Base-by-base conservation (phyloP, 1,140 invertebrate genomes). In the Ephestia elutella region DNA sequence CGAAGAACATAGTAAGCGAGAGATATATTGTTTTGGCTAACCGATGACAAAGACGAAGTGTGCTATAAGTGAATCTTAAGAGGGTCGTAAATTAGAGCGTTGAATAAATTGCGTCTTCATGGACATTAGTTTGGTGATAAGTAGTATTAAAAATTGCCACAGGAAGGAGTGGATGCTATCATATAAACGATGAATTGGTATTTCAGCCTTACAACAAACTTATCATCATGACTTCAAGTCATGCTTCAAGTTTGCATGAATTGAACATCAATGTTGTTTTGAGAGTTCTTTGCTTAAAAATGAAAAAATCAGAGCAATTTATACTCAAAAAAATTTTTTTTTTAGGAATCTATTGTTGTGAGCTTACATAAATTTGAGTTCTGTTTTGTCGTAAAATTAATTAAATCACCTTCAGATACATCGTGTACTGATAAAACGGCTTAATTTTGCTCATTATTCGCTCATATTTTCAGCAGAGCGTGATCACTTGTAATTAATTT, bases 381-480 rank as follows among this genome's bases (percentile, higher is more conserved):
- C 7, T 17, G 38, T 2, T 15, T 44, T 15, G 15, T 44, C 5
- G 38, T 44, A 17, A 44, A 44, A 15, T 44, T 25, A 25, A 53
- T 53, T 53, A 17, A 53, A 25, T 53, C 28, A 10, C 20, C 50
- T 25, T 53, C 13, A 3, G 8, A 21, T 32, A 32, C 21, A 53
- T 13, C 21, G 21, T 18, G 1, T 20, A 21, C 50, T n/a, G 19
- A 53, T 49, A 17, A 50, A 5, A 53, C 20, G 11, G 50, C 19
- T 25, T 53, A 53, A 53, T 53, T 25, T 21, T 3, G 20, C 50
- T 2, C 21, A 25, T 53, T 53, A 53, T 53, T n/a, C 50, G 11
- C 17, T n/a, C 50, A 53, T 53, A 53, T 53, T 53, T 53, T 53
- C 19, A 53, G 20, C 50, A n/a, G 50, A 53, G 50, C 50, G 50